Percentiles rank a stretch among this genome's conserved stretches.
Conservation (phyloP, 2,113 vertebrate genomes). For the Ranitomeya variabilis region DNA sequence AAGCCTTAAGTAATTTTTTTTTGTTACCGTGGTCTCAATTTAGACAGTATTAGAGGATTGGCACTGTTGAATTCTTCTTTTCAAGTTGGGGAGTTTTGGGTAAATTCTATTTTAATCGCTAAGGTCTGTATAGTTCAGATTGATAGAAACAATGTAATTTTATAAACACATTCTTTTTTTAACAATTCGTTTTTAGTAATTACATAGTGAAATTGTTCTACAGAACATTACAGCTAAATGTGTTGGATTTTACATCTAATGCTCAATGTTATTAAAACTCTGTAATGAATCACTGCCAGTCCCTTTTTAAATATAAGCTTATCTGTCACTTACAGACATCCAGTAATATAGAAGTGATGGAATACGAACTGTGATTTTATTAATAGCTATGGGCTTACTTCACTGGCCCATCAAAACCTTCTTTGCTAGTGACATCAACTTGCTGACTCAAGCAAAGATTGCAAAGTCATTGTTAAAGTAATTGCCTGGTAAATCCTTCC, state of each 20-base stretch:
- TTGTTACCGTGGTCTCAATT: not conserved
- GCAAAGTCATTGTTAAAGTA: not conserved
- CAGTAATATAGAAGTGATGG: slow-evolving; percentile 15
- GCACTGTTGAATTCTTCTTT: not conserved
- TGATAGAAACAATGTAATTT: not conserved
- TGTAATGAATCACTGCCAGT: slow-evolving; percentile 6
- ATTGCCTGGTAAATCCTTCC: not conserved
- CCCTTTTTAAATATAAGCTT: slow-evolving; percentile 12
- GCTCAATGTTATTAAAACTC: not conserved
- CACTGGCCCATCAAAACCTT: slow-evolving; percentile 4
- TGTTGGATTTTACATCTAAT: not conserved
- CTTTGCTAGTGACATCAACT: not conserved
- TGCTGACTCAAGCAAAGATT: slow-evolving; percentile 23
- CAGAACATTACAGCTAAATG: slow-evolving; percentile 1
- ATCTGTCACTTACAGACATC: slow-evolving; percentile 15
- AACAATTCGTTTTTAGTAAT: slow-evolving; percentile 10
- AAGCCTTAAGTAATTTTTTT: not conserved
- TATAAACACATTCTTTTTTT: not conserved
- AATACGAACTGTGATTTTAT: slow-evolving; percentile 16
- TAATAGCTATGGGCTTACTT: not conserved
- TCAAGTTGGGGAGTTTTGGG: not conserved
- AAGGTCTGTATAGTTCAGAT: not conserved
- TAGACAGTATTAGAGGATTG: not conserved
- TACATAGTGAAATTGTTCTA: not conserved
- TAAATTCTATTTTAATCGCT: not conserved